phyloP scores from a whole-genome alignment of 2,888 invertebrate species.

The Metopia argyrocephala region DNA sequence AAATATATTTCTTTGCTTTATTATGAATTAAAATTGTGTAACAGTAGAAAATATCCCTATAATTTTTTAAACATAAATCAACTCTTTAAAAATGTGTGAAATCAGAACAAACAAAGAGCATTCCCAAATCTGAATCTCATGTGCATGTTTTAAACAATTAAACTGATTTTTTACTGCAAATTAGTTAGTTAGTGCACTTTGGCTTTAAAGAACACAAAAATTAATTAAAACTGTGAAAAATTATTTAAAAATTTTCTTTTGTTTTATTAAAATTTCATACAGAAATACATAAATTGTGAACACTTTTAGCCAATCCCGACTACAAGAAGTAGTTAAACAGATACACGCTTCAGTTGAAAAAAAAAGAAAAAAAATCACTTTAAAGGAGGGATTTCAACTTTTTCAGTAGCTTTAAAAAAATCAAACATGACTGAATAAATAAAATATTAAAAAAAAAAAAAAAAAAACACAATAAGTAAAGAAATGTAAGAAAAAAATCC shows the following conservation, averaged over 20 bases:
- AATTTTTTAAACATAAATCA: too few relatives aligned
- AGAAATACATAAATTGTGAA: constrained; percentile 56
- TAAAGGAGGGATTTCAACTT: constrained; percentile 43
- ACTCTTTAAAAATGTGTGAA: too few relatives aligned
- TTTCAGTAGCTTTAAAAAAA: constrained; percentile 24
- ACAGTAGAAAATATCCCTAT: too few relatives aligned
- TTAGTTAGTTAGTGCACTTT: too few relatives aligned
- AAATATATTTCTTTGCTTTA: too few relatives aligned
- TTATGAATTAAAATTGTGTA: too few relatives aligned
- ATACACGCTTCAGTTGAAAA: constrained; percentile 24
- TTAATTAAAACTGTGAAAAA: background rate
- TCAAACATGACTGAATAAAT: constrained; percentile 56
- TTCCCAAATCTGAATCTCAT: too few relatives aligned
- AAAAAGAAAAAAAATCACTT: constrained; percentile 17
- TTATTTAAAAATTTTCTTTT: background rate
- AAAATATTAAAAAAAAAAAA: constrained; percentile 26
- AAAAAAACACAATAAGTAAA: constrained; percentile 57
- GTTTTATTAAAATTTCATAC: constrained; percentile 13
- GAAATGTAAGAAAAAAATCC: constrained; percentile 42
- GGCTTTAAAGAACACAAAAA: too few relatives aligned
- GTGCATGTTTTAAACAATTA: too few relatives aligned
- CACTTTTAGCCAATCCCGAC: constrained; percentile 74
- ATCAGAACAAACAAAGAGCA: too few relatives aligned
- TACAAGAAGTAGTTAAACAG: constrained; percentile 38
- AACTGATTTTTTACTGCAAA: too few relatives aligned